A percentile compares a stretch with the other conserved stretches of the same genome.
phyloP scores from a whole-genome alignment of 2,888 invertebrate genomes.

The Lacanobia oleracea region DNA sequence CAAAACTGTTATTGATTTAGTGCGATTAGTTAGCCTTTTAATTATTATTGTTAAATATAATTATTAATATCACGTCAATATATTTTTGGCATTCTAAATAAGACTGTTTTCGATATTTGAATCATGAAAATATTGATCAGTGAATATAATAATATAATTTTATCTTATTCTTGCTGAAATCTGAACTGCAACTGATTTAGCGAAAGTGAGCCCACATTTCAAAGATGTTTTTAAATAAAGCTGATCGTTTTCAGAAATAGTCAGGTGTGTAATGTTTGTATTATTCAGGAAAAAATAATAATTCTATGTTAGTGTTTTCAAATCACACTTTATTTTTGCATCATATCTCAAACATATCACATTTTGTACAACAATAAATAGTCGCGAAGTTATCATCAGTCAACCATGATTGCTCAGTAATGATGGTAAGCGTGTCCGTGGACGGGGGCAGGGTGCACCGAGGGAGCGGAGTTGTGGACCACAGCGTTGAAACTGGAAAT shows the following conservation, averaged over 20 bases:
- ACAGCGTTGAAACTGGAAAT: conserved; percentile 86
- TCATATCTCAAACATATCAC: neutral
- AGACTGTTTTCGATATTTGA: too few relatives aligned
- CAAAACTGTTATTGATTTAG: neutral
- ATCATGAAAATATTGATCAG: neutral
- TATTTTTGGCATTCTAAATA: neutral
- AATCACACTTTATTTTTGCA: conserved; percentile 32
- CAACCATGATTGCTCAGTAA: conserved; percentile 59
- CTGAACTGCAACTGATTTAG: neutral
- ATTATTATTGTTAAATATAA: neutral
- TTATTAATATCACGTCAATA: neutral
- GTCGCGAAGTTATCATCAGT: conserved; percentile 1
- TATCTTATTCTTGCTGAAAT: too few relatives aligned
- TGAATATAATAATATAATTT: too few relatives aligned
- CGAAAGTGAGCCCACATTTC: neutral
- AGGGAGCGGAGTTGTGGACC: conserved; percentile 83
- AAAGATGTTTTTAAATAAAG: neutral
- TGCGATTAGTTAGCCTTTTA: neutral
- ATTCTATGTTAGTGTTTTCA: neutral
- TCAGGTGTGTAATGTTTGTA: neutral
- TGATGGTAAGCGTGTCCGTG: conserved; percentile 74
- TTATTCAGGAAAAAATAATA: neutral
- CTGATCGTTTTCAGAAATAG: neutral
- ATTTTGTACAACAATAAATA: conserved; percentile 44
- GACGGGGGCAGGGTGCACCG: conserved; percentile 78